phyloP scores from a whole-genome alignment of 2,113 vertebrate species.

The Varanus salvator region DNA sequence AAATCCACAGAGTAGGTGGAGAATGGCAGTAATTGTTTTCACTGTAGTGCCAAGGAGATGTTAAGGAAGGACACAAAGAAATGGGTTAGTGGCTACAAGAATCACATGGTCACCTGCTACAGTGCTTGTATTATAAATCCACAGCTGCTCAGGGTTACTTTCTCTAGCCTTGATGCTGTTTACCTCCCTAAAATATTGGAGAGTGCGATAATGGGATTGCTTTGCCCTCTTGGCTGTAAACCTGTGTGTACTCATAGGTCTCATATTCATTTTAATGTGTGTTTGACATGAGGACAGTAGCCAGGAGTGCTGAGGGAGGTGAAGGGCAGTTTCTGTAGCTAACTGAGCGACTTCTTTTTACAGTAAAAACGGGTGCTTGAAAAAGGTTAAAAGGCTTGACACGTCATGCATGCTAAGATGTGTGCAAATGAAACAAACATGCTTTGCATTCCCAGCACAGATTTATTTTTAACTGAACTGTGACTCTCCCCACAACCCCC shows the following conservation, averaged over 20 bases:
- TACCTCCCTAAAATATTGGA: constrained; percentile 65
- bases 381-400: constrained; percentile 57
- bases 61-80: constrained; percentile 54
- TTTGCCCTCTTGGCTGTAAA: constrained; percentile 78
- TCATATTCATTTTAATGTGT: constrained; percentile 87
- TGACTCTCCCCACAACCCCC: constrained; percentile 5
- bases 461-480: constrained; percentile 22
- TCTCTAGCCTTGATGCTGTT: constrained; percentile 65
- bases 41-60: constrained; percentile 42
- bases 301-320: constrained; percentile 82
- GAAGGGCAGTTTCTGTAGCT: constrained; percentile 78
- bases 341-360: constrained; percentile 65
- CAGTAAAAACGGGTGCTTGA: constrained; percentile 55
- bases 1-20: constrained; percentile 65
- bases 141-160: constrained; percentile 38
- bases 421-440: constrained; percentile 53
- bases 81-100: constrained; percentile 49
- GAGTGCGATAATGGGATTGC: constrained; percentile 79
- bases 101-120: constrained; percentile 43
- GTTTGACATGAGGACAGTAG: constrained; percentile 84
- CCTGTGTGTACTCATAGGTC: constrained; percentile 83
- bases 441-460: constrained; percentile 51
- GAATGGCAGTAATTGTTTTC: constrained; percentile 63
- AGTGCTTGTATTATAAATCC: constrained; percentile 56
- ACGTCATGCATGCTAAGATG: constrained; percentile 41